phyloP scores from a whole-genome alignment of 2,797 vertebrate genomes.

The Oreonectes daqikongensis region DNA sequence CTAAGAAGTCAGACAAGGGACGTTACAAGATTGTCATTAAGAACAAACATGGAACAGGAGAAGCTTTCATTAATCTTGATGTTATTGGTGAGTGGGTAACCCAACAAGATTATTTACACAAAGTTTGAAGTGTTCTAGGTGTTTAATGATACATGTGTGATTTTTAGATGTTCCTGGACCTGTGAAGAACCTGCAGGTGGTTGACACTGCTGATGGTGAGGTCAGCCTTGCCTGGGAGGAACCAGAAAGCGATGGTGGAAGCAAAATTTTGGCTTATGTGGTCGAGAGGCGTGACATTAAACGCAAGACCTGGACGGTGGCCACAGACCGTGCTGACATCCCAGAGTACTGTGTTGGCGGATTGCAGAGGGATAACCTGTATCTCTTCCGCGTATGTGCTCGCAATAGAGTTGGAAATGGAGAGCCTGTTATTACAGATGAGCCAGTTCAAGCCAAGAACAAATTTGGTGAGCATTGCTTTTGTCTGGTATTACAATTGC shows the following conservation, averaged over 20 bases:
- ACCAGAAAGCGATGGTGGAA: slow-evolving; percentile 93
- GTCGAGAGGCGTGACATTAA: slow-evolving; percentile 93
- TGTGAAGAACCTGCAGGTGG: slow-evolving; percentile 90
- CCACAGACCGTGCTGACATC: slow-evolving; percentile 88
- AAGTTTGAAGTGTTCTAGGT: background rate
- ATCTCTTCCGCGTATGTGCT: slow-evolving; percentile 95
- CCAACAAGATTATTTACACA: background rate
- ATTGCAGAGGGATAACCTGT: slow-evolving; percentile 89
- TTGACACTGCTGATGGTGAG: slow-evolving; percentile 94
- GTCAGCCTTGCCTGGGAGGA: slow-evolving; percentile 97
- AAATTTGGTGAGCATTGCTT: slow-evolving; percentile 85
- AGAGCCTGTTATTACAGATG: slow-evolving; percentile 85
- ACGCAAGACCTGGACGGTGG: slow-evolving; percentile 93
- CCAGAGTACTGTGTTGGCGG: slow-evolving; percentile 94
- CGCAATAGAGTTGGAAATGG: slow-evolving; percentile 94
- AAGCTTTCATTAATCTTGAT: slow-evolving; percentile 90
- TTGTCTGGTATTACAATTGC: background rate
- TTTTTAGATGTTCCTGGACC: slow-evolving; percentile 90
- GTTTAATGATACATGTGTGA: background rate
- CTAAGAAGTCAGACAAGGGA: slow-evolving; percentile 88
- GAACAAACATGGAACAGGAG: slow-evolving; percentile 94
- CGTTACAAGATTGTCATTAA: slow-evolving; percentile 88
- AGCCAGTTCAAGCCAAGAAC: slow-evolving; percentile 92
- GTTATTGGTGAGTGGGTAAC: slow-evolving; percentile 87
- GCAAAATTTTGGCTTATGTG: slow-evolving; percentile 92